Conservation (phyloP, 2,888 invertebrate species). For the Chrysodeixis includens region DNA sequence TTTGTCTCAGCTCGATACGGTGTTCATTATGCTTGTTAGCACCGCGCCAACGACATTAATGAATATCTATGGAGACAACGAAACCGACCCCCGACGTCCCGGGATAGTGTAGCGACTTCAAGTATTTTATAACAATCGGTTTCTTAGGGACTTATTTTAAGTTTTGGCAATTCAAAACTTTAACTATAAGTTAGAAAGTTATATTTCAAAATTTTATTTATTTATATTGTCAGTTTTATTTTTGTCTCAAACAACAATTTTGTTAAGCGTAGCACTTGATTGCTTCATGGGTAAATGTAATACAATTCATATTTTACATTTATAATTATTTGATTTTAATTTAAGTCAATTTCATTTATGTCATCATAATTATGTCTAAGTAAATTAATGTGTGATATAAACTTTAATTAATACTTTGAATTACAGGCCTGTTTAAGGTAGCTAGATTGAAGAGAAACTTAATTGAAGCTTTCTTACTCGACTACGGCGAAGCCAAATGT, state of each 20-base stretch:
- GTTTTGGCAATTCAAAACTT: slow-evolving; percentile 89
- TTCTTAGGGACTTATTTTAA: slow-evolving; percentile 87
- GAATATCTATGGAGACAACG: slow-evolving; percentile 74
- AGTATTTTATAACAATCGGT: slow-evolving; percentile 73
- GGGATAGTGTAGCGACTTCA: slow-evolving; percentile 59
- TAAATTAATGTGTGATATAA: slow-evolving; percentile 87
- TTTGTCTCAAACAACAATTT: slow-evolving; percentile 78
- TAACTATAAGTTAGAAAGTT: slow-evolving; percentile 89
- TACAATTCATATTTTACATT: slow-evolving; percentile 70
- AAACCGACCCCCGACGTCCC: slow-evolving; percentile 50
- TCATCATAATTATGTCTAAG: slow-evolving; percentile 67
- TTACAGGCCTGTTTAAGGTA: slow-evolving; percentile 82
- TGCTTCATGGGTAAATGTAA: slow-evolving; percentile 74
- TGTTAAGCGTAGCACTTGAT: slow-evolving; percentile 67
- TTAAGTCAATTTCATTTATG: slow-evolving; percentile 57
- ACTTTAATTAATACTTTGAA: slow-evolving; percentile 74
- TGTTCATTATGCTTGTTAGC: slow-evolving; percentile 86
- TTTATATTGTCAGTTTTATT: slow-evolving; percentile 77
- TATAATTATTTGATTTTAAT: slow-evolving; percentile 61
- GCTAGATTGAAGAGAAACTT: slow-evolving; percentile 75
- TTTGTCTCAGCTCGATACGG: slow-evolving; percentile 78
- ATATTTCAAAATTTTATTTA: slow-evolving; percentile 83
- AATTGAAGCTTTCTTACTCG: slow-evolving; percentile 50
- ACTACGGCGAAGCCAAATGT: slow-evolving; percentile 41
- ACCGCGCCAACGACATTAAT: slow-evolving; percentile 82